Evolutionary conservation across 2,797 vertebrate genomes (phyloP).

Genomic region (Gymnoscopelus braueri): DNA sequence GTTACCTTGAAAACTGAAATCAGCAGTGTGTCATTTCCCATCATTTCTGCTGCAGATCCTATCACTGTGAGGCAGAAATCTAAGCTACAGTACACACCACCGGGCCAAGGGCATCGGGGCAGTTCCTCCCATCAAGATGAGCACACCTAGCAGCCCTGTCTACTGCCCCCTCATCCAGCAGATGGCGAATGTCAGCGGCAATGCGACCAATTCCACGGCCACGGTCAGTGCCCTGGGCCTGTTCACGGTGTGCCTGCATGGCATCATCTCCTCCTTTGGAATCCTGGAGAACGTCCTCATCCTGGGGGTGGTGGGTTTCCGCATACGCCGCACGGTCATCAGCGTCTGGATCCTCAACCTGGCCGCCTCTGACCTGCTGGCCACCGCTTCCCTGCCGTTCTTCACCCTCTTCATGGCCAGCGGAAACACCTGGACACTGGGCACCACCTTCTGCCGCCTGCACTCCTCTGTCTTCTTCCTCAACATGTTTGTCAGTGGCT

Average conservation of each 20-base stretch:
- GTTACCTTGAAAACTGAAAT: neutral
- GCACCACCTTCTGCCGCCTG: constrained; percentile 64
- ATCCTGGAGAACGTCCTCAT: constrained; percentile 76
- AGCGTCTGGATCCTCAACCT: constrained; percentile 79
- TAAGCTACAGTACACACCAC: neutral
- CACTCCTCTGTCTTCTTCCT: constrained; percentile 73
- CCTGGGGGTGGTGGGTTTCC: constrained; percentile 68
- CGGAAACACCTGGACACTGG: constrained; percentile 66
- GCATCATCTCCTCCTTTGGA: constrained; percentile 65
- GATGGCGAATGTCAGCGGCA: constrained; percentile 36
- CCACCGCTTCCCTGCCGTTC: constrained; percentile 67
- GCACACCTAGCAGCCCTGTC: neutral
- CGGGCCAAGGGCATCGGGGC: neutral
- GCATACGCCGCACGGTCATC: constrained; percentile 64
- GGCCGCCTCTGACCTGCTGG: constrained; percentile 69
- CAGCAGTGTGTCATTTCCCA: neutral
- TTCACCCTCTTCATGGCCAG: constrained; percentile 73
- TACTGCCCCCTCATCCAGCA: constrained; percentile 51
- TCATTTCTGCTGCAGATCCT: constrained; percentile 26
- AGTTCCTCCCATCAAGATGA: constrained; percentile 17
- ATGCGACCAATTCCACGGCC: constrained; percentile 33
- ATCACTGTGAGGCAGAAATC: neutral
- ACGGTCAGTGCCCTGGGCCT: constrained; percentile 43
- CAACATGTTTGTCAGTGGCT: constrained; percentile 76
- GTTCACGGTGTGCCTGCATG: constrained; percentile 64